Percentiles rank a stretch among this genome's conserved stretches.
Evolutionary conservation across 64 coral and sea anemone genomes (phyloP).

Genomic region (Stichodactyla helianthus): DNA sequence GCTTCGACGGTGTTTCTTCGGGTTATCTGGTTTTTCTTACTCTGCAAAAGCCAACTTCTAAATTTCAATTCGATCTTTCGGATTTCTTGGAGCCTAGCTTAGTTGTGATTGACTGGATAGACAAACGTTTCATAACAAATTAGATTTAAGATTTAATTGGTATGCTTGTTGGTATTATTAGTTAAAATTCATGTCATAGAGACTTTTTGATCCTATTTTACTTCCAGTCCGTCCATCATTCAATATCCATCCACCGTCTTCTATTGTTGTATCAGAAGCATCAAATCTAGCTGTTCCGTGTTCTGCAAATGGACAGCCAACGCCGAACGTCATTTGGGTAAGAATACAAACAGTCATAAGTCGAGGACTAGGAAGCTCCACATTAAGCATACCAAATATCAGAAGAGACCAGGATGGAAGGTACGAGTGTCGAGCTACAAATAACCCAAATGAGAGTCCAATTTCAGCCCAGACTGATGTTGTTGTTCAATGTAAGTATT

Average conservation of each 20-base stretch:
- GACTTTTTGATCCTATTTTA: not conserved
- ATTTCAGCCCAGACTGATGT: not conserved
- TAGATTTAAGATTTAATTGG: too few relatives aligned
- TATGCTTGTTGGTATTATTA: not conserved
- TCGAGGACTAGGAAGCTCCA: conserved; percentile 1
- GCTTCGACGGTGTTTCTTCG: too few relatives aligned
- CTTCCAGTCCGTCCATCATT: not conserved
- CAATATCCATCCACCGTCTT: not conserved
- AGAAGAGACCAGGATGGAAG: not conserved
- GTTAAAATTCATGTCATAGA: not conserved
- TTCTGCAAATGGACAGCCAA: not conserved
- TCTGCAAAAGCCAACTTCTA: too few relatives aligned
- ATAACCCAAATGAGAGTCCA: conserved; percentile 20
- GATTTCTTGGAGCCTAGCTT: too few relatives aligned
- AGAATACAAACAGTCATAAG: not conserved
- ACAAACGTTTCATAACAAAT: too few relatives aligned
- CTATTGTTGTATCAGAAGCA: not conserved
- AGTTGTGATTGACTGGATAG: too few relatives aligned
- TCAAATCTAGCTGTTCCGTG: not conserved
- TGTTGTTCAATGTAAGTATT: conserved; percentile 6
- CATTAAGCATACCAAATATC: not conserved
- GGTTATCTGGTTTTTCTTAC: too few relatives aligned
- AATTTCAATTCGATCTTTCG: too few relatives aligned
- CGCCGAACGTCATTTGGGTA: not conserved
- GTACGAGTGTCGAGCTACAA: not conserved